Evolutionary conservation across 2,113 vertebrate genomes (phyloP), one percentile per base, ranked within the genome.

Genomic region (Dermatemys mawii): DNA sequence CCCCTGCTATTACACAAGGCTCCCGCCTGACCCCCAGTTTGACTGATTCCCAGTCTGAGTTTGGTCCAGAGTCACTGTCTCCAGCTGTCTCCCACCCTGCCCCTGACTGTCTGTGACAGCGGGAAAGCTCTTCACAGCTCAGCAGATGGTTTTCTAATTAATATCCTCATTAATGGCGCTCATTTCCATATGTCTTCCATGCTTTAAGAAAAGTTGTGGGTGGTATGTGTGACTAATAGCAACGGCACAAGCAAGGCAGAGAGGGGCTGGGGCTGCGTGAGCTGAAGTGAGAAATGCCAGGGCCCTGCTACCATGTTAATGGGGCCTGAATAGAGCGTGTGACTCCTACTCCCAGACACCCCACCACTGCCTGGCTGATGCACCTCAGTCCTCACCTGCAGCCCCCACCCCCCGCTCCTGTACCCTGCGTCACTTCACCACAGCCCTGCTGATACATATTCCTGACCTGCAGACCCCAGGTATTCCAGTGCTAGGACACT

Each of bases 131-230:
- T 89, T 86, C 73, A 55, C 11, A 38, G 89, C 86, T 95, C 93
- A 95, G 70, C 94, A 96, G 95, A 96, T 94, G 94, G 81, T 1
- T 95, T 95, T 94, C 94, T 95, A 95, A 96, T 96, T 94, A 96
- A 92, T 94, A 84, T 89, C 94, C 73, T 53, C 11, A 87, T 94
- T 83, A 90, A 84, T 91, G 90, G 63, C 89, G 35, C 90, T 96
- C 94, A 80, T 96, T 96, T 94, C 96, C 97, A 94, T 95, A 95
- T 95, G 92, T 88, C 90, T 96, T 57, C 85, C 11, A 12, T 50
- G 48, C 82, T 90, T 86, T 96, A 91, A 93, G 84, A 51, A 83
- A 88, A 63, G 93, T 87, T 90, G 87, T 95, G 96, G 95, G 95
- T 90, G 96, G 87, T 94, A 94, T 89, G 94, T 95, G 97, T 93